A percentile compares a stretch with the other conserved stretches of the same genome.
phyloP scores from a whole-genome alignment of 1,140 invertebrate genomes.

The Grapholita molesta region DNA sequence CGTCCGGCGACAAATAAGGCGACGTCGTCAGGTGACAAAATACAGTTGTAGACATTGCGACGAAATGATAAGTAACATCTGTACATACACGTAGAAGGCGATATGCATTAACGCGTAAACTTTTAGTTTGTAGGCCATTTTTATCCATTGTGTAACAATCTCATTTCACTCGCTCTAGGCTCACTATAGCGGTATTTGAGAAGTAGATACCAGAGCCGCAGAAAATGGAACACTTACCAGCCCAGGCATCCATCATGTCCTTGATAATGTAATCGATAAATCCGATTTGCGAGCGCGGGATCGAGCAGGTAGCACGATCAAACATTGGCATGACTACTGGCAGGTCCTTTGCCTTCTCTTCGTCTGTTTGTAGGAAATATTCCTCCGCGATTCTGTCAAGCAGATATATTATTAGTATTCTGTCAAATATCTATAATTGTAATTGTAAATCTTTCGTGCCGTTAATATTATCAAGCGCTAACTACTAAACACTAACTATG shows the following conservation, averaged over 20 bases:
- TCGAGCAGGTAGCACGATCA: conserved; percentile 93
- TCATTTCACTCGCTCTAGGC: no score
- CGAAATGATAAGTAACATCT: no score
- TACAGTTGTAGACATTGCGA: no score
- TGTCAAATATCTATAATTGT: background rate
- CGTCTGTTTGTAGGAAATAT: conserved; percentile 96
- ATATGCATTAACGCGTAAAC: no score
- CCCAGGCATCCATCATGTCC: conserved; percentile 98
- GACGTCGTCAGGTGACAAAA: no score
- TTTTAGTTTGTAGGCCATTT: no score
- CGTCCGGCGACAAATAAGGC: no score
- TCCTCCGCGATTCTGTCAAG: conserved; percentile 87
- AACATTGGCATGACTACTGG: conserved; percentile 99
- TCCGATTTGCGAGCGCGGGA: conserved; percentile 97
- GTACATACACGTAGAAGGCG: no score
- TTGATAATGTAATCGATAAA: conserved; percentile 98
- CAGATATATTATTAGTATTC: background rate
- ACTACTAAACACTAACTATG: no score
- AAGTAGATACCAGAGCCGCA: background rate
- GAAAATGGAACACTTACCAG: conserved; percentile 83
- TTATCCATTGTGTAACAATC: no score
- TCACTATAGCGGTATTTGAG: no score
- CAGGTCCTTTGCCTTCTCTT: conserved; percentile 90
- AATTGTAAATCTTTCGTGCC: background rate
- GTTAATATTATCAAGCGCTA: no score